phyloP scores from a whole-genome alignment of 2,888 invertebrate species.

The Spilosoma lubricipeda region DNA sequence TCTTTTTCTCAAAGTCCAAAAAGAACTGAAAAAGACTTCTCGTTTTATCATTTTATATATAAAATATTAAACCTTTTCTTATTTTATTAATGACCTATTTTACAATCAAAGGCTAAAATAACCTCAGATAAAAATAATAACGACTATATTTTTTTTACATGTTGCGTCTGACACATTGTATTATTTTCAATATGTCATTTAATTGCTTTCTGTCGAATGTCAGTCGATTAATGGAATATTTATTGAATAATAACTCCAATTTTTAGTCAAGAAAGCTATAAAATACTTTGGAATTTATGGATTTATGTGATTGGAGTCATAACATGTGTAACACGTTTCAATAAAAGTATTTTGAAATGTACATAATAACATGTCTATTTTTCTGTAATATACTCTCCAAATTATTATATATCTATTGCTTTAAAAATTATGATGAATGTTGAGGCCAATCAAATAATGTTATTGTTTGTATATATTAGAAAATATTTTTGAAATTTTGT shows the following conservation, averaged over 20 bases:
- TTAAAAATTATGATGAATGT: slow-evolving; percentile 22
- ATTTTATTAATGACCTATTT: background rate
- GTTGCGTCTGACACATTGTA: background rate
- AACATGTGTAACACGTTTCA: background rate
- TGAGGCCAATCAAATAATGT: slow-evolving; percentile 40
- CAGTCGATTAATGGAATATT: background rate
- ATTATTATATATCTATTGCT: background rate
- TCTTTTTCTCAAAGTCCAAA: too few relatives aligned
- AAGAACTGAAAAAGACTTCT: too few relatives aligned
- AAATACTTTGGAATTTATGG: background rate
- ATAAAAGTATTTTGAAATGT: background rate
- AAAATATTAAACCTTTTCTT: background rate
- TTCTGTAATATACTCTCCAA: background rate
- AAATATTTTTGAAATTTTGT: slow-evolving; percentile 42
- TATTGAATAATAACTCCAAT: background rate
- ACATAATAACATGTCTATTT: slow-evolving; percentile 5
- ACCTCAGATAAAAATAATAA: too few relatives aligned
- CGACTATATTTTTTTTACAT: background rate
- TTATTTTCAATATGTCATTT: background rate
- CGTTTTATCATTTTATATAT: background rate
- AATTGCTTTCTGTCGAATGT: background rate
- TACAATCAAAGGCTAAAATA: background rate
- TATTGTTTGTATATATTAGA: slow-evolving; percentile 29
- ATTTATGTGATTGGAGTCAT: background rate
- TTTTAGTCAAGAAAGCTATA: too few relatives aligned